Conservation (phyloP, 2,797 vertebrate species). For the Tokudaia muenninki region DNA sequence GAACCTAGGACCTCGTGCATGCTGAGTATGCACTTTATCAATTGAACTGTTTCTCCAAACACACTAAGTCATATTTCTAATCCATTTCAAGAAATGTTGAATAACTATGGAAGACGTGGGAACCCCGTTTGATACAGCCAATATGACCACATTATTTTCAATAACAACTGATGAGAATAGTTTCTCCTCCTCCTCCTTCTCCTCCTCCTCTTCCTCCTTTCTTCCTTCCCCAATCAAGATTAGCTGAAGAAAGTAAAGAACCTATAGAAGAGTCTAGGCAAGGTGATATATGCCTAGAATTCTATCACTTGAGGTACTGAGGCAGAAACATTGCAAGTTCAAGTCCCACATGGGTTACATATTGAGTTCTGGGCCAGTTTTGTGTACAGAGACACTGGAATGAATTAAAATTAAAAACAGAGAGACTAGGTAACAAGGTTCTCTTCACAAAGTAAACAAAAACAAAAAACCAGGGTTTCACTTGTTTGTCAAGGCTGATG, state of each 20-base stretch:
- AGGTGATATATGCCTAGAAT: not conserved
- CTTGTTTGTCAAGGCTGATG: not conserved
- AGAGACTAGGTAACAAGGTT: not conserved
- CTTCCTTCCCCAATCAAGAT: not conserved
- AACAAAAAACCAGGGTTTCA: not conserved
- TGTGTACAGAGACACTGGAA: not conserved
- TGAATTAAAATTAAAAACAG: not conserved
- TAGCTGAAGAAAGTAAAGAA: slow-evolving; percentile 52
- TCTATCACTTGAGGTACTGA: not conserved
- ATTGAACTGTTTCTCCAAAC: not conserved
- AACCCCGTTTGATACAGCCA: not conserved
- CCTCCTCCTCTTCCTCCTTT: not conserved
- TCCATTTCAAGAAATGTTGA: slow-evolving; percentile 43
- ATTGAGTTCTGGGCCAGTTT: not conserved
- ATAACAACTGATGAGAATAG: not conserved
- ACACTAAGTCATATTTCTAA: not conserved
- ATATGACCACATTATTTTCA: slow-evolving; percentile 37
- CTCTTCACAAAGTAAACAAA: not conserved
- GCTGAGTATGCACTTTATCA: not conserved
- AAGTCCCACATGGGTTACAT: not conserved
- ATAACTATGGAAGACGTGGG: not conserved
- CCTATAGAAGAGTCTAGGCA: not conserved
- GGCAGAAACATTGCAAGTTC: not conserved
- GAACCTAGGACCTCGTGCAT: not conserved
- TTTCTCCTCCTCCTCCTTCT: not conserved